Conservation (phyloP, 2,888 invertebrate genomes). For the Hydroisotoma schaefferi region DNA sequence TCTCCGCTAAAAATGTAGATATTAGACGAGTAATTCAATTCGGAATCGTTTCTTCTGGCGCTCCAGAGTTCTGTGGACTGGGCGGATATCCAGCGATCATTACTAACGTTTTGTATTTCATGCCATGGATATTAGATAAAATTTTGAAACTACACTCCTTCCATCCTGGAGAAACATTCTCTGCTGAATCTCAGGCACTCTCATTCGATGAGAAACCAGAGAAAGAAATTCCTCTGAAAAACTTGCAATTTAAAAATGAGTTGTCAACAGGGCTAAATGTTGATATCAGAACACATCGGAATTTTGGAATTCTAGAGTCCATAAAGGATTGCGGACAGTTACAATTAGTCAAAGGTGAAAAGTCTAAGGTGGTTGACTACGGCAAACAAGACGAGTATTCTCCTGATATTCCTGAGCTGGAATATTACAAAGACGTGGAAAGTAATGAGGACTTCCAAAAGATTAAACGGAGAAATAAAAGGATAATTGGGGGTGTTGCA, state of each 20-base stretch:
- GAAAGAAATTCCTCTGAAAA: background rate
- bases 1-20: constrained; percentile 1
- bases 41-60: constrained; percentile 38
- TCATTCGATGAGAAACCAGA: background rate
- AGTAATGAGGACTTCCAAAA: background rate
- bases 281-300: constrained; percentile 20
- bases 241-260: constrained; percentile 17
- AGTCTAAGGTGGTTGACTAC: background rate
- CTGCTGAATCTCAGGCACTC: background rate
- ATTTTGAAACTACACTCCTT: background rate
- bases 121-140: constrained; percentile 44
- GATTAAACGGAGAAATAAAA: constrained; percentile 11
- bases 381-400: background rate
- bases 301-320: constrained; percentile 7
- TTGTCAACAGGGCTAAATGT: constrained; percentile 26
- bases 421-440: background rate
- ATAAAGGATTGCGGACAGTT: constrained; percentile 19
- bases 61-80: constrained; percentile 31
- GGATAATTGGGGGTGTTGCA: constrained; percentile 35
- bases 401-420: background rate
- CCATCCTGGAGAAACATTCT: constrained; percentile 6
- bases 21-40: constrained; percentile 33
- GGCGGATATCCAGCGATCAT: constrained; percentile 37
- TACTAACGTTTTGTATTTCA: constrained; percentile 37
- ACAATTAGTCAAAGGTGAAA: background rate